A percentile compares a stretch with the other conserved stretches of the same genome.
These are phyloP conservation scores for Spilarctia lutea DNA, from an alignment of 2,888 invertebrate genomes.

Conservation along the genomic window DNA sequence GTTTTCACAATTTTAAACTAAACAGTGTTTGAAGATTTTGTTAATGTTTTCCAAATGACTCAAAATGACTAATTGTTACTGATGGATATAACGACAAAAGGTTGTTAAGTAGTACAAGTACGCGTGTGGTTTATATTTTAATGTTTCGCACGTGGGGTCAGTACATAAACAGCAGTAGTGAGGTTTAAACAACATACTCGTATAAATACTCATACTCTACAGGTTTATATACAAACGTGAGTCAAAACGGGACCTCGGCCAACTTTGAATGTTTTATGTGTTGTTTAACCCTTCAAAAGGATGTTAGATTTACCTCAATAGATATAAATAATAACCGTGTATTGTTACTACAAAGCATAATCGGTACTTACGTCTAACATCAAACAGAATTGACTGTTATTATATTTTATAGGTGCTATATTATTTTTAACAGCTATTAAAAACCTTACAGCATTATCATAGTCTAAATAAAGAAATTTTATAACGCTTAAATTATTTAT, in stretches of 20 bases:
- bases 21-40: constrained; percentile 34
- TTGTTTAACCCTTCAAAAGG: constrained; percentile 8
- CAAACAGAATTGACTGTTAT: constrained; percentile 8
- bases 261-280: neutral
- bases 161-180: constrained; percentile 17
- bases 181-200: constrained; percentile 7
- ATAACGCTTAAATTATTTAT: neutral
- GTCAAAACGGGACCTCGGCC: constrained; percentile 14
- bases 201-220: neutral
- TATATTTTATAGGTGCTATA: constrained; percentile 13
- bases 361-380: neutral
- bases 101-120: constrained; percentile 37
- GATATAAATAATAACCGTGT: neutral
- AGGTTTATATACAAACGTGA: neutral
- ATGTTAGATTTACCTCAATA: constrained; percentile 4
- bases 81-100: constrained; percentile 29
- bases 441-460: constrained; percentile 7
- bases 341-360: neutral
- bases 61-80: constrained; percentile 34
- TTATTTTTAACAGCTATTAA: constrained; percentile 18
- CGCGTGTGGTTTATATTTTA: constrained; percentile 14
- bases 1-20: constrained; percentile 44
- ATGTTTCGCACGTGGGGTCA: constrained; percentile 17
- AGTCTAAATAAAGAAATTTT: constrained; percentile 2
- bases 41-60: constrained; percentile 24